Evolutionary conservation across 2,113 vertebrate species (phyloP).

Genomic region (Ascaphus truei): DNA sequence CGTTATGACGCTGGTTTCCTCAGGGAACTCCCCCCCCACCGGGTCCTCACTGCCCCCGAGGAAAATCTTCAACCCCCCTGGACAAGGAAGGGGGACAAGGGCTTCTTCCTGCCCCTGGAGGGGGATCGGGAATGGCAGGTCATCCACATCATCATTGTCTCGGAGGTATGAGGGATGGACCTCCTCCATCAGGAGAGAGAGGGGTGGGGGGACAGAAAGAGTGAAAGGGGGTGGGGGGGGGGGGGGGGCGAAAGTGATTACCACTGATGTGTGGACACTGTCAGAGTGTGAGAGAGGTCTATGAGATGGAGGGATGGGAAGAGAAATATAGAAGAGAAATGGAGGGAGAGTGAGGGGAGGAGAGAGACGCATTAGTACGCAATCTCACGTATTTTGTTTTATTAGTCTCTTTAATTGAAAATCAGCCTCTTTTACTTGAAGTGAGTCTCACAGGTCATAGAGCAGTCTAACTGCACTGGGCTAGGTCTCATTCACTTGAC

Average conservation of each 20-base stretch:
- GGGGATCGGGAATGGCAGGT: background rate
- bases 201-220: background rate
- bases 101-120: constrained; percentile 15
- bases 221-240: background rate
- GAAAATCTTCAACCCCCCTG: constrained; percentile 9
- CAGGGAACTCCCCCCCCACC: background rate
- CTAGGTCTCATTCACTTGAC: too few relatives aligned
- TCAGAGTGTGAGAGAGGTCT: background rate
- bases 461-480: too few relatives aligned
- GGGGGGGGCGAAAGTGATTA: background rate
- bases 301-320: too few relatives aligned
- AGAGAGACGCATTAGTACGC: too few relatives aligned
- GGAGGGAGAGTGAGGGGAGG: too few relatives aligned
- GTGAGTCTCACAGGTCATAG: too few relatives aligned
- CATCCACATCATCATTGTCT: background rate
- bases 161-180: background rate
- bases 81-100: background rate
- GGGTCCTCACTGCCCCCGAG: background rate
- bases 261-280: background rate
- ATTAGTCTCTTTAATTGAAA: too few relatives aligned
- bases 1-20: background rate
- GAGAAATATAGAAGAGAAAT: too few relatives aligned
- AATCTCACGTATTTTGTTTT: too few relatives aligned
- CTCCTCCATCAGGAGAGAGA: constrained; percentile 14
- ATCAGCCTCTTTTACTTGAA: too few relatives aligned